Evolutionary conservation across 2,113 vertebrate genomes (phyloP), one percentile per base, ranked within the genome.

Genomic region (Garra rufa): DNA sequence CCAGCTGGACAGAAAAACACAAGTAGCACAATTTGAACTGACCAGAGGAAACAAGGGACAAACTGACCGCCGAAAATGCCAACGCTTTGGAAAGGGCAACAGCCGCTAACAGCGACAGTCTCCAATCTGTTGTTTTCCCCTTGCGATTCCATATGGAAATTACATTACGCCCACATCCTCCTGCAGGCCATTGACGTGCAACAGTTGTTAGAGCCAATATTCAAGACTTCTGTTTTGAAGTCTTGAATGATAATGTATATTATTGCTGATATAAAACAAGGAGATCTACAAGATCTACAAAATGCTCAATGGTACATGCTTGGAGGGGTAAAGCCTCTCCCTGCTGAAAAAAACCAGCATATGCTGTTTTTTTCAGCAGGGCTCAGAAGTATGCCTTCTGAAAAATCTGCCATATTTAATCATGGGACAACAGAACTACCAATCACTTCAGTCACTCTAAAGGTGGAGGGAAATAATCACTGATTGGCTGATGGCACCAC

Each of bases 61-160:
- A 76, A 85, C 83, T 73, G 76, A 82, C 61, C 17, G 87, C 28
- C 8, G 83, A 57, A 85, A 55, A 88, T 85, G 76, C 34, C 65
- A 52, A 13, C 55, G 69, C 76, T 74, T 79, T 84, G 76, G 26
- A 90, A 89, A 91, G 89, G 88, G 76, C 87, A 91, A 88, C 79
- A 28, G 77, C 44, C 0, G 9, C 78, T 89, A 74, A 41, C 17
- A 83, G 82, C 77, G 71, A 85, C 74, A 28, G 59, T 75, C 85
- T 77, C 82, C 85, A 57, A 84, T 86, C 59, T 85, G 73, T 75
- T 84, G 81, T 80, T 65, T 44, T 86, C 76, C 57, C 26, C 30
- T 17, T 88, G 75, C 69, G 26, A 14, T 48, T 76, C 81, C 70
- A 75, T 84, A 52, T 83, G 74, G 83, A 76, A 65, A 82, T 52